Base-by-base conservation (phyloP, 2,888 invertebrate species). In the Melanargia galathea region DNA sequence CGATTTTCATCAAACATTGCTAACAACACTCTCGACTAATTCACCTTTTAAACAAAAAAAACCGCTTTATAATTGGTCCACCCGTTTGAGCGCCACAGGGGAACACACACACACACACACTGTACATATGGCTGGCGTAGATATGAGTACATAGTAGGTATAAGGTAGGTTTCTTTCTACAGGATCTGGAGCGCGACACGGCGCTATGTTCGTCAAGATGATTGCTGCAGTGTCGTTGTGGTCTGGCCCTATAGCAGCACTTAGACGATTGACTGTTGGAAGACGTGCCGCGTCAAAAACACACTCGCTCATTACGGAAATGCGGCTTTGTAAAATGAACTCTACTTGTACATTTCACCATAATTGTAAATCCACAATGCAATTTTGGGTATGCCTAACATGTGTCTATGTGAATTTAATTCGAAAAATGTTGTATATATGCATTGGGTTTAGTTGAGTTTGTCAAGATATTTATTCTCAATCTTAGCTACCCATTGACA, bases 211-310 rank as follows among this genome's bases (percentile, higher is more conserved):
- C 52, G 20, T 52, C 20, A 52, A 52, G 35, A 52, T 52, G 52
- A 52, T 52, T 52, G 52, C 52, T 20, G 46, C 22, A 40, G 10
- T 20, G 57, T 18, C 11, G 22, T 13, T 7, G 20, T 40, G 57
- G 45, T 57, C 61, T 43, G 52, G 13, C 10, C 61, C 81, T 80
- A 65, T 72, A 81, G 73, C 75, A 70, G 75, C 80, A 83, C 83
- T 83, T 80, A 79, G 78, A 72, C 79, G 83, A 83, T 82, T 83
- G 82, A 81, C 80, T 80, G 56, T 38, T 49, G 35, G 40, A 58
- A 64, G 49, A 54, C 56, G 54, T 43, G 62, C 22, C 48, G 30
- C 38, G 49, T 49, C 48, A 59, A 58, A 64, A 64, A 61, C 63
- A 63, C 64, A 48, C 35, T 38, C 16, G 22, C 43, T 55, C 57